These are phyloP conservation scores for Cinara cedri DNA, from an alignment of 2,888 invertebrate species.

Conservation along the genomic window DNA sequence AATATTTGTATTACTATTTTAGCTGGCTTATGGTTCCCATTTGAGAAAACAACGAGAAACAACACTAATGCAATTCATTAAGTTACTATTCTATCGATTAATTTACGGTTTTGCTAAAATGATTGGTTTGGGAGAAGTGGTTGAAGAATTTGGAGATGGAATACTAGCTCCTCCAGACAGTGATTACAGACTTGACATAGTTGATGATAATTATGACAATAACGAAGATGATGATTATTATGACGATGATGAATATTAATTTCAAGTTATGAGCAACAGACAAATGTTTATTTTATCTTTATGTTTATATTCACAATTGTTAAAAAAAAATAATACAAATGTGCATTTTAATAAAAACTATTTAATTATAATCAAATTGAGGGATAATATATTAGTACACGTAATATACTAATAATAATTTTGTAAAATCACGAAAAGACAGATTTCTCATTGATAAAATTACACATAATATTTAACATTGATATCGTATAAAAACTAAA, in stretches of 20 bases:
- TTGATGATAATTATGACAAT: neutral
- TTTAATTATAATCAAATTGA: too few species aligned
- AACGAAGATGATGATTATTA: constrained; percentile 42
- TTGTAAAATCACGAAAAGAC: too few species aligned
- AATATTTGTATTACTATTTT: neutral
- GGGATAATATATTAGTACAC: too few species aligned
- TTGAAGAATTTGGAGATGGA: constrained; percentile 57
- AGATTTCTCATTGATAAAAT: too few species aligned
- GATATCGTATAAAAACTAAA: too few species aligned
- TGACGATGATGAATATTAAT: constrained; percentile 20
- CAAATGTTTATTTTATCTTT: too few species aligned
- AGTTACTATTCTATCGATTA: constrained; percentile 56
- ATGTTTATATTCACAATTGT: too few species aligned
- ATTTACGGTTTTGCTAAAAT: constrained; percentile 58
- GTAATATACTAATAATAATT: too few species aligned
- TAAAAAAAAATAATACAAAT: too few species aligned
- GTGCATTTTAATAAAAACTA: too few species aligned
- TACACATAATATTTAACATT: too few species aligned
- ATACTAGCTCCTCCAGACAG: constrained; percentile 56
- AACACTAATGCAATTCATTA: constrained; percentile 56
- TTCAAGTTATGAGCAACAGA: neutral
- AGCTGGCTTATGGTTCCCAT: constrained; percentile 24
- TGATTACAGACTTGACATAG: constrained; percentile 51
- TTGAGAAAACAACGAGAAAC: constrained; percentile 50
- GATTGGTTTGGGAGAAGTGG: constrained; percentile 57